Evolutionary conservation across 2,797 vertebrate species (phyloP).

Genomic region (Octomys mimax): DNA sequence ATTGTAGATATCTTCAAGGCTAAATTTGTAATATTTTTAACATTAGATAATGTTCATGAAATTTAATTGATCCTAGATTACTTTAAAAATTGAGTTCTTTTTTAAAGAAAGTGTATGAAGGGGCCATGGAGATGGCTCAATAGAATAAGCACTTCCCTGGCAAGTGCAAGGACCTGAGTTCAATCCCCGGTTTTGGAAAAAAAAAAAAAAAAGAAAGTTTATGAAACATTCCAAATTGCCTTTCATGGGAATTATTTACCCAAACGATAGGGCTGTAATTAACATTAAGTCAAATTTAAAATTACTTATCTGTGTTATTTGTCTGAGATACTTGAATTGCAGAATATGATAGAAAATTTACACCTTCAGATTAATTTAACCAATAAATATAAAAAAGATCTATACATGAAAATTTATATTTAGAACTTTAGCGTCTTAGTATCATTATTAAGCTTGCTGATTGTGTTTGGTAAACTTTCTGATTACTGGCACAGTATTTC

Average conservation of each 20-base stretch:
- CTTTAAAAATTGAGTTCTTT: background rate
- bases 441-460: background rate
- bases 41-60: background rate
- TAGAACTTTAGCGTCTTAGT: background rate
- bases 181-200: no score
- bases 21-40: background rate
- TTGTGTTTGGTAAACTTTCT: background rate
- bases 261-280: background rate
- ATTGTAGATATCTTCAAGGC: no score
- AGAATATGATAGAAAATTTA: background rate
- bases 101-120: background rate
- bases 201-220: background rate
- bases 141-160: no score
- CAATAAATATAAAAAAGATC: background rate
- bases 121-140: no score
- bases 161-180: no score
- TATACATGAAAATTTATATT: background rate
- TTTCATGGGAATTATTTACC: background rate
- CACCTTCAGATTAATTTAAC: constrained; percentile 25
- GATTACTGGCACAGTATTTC: background rate
- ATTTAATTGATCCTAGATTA: background rate
- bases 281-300: background rate
- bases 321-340: constrained; percentile 25
- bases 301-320: background rate
- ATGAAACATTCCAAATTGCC: background rate